Evolutionary conservation across 92 coral and sea anemone species (phyloP).

Genomic region (Hydrozoanthus gracilis): DNA sequence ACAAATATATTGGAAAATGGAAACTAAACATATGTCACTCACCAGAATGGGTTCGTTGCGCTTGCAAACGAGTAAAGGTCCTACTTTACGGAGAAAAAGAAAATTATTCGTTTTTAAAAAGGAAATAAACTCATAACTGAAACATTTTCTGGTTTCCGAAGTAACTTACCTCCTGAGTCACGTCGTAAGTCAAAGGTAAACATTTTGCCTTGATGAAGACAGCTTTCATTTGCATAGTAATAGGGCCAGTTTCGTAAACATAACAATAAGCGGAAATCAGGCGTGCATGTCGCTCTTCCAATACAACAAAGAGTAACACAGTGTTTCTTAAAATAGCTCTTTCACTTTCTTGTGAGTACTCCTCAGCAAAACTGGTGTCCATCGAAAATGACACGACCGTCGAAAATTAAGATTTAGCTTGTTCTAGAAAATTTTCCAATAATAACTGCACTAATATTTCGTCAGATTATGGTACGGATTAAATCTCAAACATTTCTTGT

Average conservation of each 20-base stretch:
- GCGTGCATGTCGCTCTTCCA: conserved; percentile 40
- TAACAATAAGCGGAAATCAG: conserved; percentile 30
- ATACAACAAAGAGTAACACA: conserved; percentile 24
- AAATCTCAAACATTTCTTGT: background rate
- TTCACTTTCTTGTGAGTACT: conserved; percentile 31
- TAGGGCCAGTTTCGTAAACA: conserved; percentile 19
- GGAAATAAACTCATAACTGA: background rate
- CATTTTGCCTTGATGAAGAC: conserved; percentile 4
- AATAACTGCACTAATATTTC: conserved; percentile 1
- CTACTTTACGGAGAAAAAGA: background rate
- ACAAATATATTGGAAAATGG: background rate
- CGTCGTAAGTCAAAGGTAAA: conserved; percentile 19
- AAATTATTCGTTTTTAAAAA: background rate
- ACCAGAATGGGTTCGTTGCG: background rate
- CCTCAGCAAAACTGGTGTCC: background rate
- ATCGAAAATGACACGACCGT: background rate
- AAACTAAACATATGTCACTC: background rate
- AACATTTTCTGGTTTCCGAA: background rate
- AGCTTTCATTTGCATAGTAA: conserved; percentile 41
- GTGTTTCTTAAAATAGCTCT: conserved; percentile 7
- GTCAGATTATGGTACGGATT: no score
- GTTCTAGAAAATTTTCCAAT: background rate
- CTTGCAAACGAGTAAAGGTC: background rate
- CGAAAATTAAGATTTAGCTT: background rate
- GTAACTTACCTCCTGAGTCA: background rate